Base-by-base conservation (phyloP, 2,888 invertebrate genomes). In the Drosophila barbarae region DNA sequence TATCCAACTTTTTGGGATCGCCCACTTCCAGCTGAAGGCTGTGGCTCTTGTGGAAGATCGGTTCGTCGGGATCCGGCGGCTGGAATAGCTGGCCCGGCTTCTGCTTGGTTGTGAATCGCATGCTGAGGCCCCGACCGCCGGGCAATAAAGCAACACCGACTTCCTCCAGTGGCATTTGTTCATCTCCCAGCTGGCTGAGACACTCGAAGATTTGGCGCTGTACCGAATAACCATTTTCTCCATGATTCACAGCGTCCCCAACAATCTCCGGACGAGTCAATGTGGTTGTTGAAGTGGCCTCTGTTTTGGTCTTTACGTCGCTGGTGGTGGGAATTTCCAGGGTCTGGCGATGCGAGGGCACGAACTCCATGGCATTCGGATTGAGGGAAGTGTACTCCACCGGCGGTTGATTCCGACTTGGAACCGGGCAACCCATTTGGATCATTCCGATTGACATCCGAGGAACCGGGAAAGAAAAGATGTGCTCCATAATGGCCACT, bases 321-420 rank as follows among this genome's bases (percentile, higher is more conserved):
- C 3, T 41, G 15, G 2, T 9, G 9, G 1, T 8, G 12, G 34
- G 7, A 10, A 12, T 5, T 12, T 60, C 49, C 28, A 21, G 3
- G 10, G 3, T 34, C 5, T 30, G 57, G 30, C 41, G 13, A 39
- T 38, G 52, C 13, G 72, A 72, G 6, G 84, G 84, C 46, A 80
- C 76, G 46, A 80, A 80, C 9, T 74, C 79, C 13, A 53, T 46
- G 0, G 82, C 79, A 56, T 81, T 66, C 5, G 79, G 79, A 63
- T 79, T 79, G 0, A 79, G 71, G 3, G 42, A 26, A 5, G 67
- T 64, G 12, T 51, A 74, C 15, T 74, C 64, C 15, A 58, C 30
- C 8, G 38, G 15, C 6, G 66, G 8, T 57, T 6, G 50, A 5
- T 10, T 10, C 32, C 23, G 26, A 28, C 6, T 28, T 28, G 15